Base-by-base conservation (phyloP, 2,113 vertebrate species). In the Eptatretus burgeri region DNA sequence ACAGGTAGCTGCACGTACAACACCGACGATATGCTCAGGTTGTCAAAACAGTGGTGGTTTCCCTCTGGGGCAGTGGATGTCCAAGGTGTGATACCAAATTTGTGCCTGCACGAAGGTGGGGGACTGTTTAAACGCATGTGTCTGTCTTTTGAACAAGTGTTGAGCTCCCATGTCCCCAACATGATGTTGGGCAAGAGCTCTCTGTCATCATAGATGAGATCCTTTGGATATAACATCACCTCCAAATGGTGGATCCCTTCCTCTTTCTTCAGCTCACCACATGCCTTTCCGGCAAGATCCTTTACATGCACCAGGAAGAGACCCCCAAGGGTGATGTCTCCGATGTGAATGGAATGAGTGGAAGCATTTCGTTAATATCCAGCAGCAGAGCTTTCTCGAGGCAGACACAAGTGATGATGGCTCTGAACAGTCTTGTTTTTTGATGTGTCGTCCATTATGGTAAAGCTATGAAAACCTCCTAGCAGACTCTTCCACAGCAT, bases 131-230 rank as follows among this genome's bases (percentile, higher is more conserved):
- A 91, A 72, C 13, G 85, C 85, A 10, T 91, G 83, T 5, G 84
- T 91, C n/a, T n/a, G 73, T 91, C 82, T 65, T 83, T 71, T 11
- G 84, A 86, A 71, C 83, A 85, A 14, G 83, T 86, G 73, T 84
- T 83, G 2, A 91, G 73, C 68, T 88, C 81, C 5, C 81, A 75
- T 7, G 82, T 83, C 1, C 85, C 85, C 51, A 91, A 72, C 0
- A 81, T 86, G 68, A 88, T 77, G 71, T 84, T 85, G 2, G 85
- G 85, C 65, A 91, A 77, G 66, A 88, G 70, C 17, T 71, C 71
- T 0, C 81, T 82, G 74, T 85, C 84, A 0, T 77, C 77, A 71
- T 91, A 88, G 53, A 91, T 80, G 63, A 80, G 81, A 69, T 91
- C 85, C 71, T 86, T 67, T 11, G 84, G 84, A 2, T 91, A 91